Evolutionary conservation across 2,797 vertebrate species (phyloP).

Genomic region (Crax fasciolata): DNA sequence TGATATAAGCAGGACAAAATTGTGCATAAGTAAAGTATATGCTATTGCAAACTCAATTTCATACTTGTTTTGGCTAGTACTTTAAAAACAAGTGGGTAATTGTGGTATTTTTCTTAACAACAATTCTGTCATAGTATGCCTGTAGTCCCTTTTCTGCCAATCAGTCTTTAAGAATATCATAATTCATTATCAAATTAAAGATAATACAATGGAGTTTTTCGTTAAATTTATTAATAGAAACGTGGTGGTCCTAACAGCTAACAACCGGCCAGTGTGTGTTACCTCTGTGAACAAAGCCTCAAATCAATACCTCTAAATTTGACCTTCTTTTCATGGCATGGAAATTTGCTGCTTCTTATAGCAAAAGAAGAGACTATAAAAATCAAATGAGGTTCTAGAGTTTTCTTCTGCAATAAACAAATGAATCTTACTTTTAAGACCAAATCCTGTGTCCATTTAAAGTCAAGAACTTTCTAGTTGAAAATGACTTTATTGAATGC

Average conservation of each 20-base stretch:
- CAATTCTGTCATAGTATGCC: neutral
- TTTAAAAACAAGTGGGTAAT: conserved; percentile 24
- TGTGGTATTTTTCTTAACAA: neutral
- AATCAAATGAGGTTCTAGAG: neutral
- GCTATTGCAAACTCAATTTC: neutral
- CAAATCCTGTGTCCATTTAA: neutral
- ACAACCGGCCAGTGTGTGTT: neutral
- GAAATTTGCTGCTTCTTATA: conserved; percentile 6
- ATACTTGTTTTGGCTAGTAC: conserved; percentile 11
- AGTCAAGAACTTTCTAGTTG: neutral
- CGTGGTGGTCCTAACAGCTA: neutral
- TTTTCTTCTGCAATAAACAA: neutral
- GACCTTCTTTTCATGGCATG: neutral
- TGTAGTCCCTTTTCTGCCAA: conserved; percentile 45
- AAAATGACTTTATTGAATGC: neutral
- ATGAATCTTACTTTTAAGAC: neutral
- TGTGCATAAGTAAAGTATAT: neutral
- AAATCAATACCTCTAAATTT: neutral
- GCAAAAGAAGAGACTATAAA: neutral
- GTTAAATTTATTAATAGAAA: conserved; percentile 31
- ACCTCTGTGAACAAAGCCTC: neutral
- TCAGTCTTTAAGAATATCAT: neutral
- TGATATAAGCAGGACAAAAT: neutral
- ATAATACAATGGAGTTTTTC: conserved; percentile 3
- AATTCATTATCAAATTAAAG: neutral